phyloP scores from a whole-genome alignment of 2,888 invertebrate genomes.

The Odontocolon sp. region DNA sequence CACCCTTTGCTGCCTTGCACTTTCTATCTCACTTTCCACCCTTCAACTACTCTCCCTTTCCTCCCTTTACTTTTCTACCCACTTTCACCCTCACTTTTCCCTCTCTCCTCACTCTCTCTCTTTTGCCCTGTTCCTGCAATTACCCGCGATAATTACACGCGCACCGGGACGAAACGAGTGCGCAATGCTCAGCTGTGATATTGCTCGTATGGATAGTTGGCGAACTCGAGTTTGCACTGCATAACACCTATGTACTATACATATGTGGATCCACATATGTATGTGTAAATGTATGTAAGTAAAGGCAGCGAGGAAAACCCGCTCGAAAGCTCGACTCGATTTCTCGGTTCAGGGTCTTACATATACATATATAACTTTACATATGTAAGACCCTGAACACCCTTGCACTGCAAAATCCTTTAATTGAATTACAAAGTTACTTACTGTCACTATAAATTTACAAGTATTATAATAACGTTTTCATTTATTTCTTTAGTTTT shows the following conservation, averaged over 20 bases:
- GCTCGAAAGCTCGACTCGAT: conserved; percentile 24
- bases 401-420: not conserved
- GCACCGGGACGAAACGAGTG: conserved; percentile 57
- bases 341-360: not conserved
- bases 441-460: not conserved
- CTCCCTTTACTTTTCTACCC: conserved; percentile 9
- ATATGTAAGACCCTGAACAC: not conserved
- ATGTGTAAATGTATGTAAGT: not conserved
- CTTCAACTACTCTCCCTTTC: conserved; percentile 26
- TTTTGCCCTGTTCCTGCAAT: conserved; percentile 60
- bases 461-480: too few relatives aligned
- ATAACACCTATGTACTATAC: conserved; percentile 1
- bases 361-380: not conserved
- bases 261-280: not conserved
- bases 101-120: conserved; percentile 24
- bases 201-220: conserved; percentile 51
- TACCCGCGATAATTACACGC: conserved; percentile 65
- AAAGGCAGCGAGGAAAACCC: conserved; percentile 12
- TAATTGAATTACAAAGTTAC: conserved; percentile 41
- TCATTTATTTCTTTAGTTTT: too few relatives aligned
- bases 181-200: conserved; percentile 59
- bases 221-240: conserved; percentile 56
- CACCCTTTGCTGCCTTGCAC: not conserved
- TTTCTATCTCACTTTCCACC: conserved; percentile 19
- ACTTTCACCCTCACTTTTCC: conserved; percentile 25